phyloP scores from a whole-genome alignment of 2,797 vertebrate species.

The Erethizon dorsatum region DNA sequence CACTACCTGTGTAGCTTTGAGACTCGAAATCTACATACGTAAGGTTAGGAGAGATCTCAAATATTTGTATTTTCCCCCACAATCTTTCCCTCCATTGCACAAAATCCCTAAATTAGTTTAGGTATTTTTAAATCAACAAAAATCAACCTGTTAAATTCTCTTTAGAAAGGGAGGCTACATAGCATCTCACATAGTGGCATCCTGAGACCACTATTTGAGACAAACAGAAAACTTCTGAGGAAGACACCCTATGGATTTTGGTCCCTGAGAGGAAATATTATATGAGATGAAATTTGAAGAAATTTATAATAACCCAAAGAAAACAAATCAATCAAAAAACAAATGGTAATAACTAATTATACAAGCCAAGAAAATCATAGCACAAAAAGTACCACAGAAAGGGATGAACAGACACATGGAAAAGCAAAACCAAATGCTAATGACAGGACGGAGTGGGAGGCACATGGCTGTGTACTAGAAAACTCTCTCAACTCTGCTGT shows the following conservation, averaged over 20 bases:
- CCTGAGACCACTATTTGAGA: background rate
- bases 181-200: background rate
- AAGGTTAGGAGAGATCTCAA: background rate
- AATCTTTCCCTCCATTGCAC: background rate
- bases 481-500: background rate
- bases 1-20: background rate
- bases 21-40: constrained; percentile 29
- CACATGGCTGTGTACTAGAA: background rate
- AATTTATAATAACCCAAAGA: background rate
- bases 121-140: constrained; percentile 1
- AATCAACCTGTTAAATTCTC: background rate
- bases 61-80: background rate
- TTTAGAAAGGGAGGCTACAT: background rate
- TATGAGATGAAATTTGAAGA: background rate
- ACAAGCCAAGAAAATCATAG: background rate
- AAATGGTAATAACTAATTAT: background rate
- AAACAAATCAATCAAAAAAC: constrained; percentile 44
- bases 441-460: background rate
- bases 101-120: background rate
- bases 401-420: background rate
- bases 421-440: background rate
- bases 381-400: background rate
- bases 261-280: background rate
- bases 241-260: background rate
- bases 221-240: background rate